Percentiles rank a stretch among this genome's conserved stretches.
Conservation (phyloP, 2,113 vertebrate genomes). For the Ahaetulla prasina region DNA sequence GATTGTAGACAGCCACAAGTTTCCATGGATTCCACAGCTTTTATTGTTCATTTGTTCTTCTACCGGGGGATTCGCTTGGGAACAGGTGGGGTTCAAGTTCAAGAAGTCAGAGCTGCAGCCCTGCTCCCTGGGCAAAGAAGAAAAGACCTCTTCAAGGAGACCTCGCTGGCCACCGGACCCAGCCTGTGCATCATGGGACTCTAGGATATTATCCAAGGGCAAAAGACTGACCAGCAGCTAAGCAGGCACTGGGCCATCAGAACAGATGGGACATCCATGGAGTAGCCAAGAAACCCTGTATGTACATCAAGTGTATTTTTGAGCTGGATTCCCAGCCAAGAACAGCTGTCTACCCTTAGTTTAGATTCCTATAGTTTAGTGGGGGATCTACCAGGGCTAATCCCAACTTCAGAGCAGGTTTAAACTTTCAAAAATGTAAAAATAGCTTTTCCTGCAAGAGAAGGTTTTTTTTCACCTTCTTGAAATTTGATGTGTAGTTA, state of each 20-base stretch:
- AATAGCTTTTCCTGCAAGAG: conserved; percentile 55
- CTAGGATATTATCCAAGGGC: conserved; percentile 52
- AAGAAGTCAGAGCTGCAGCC: conserved; percentile 2
- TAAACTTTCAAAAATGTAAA: conserved; percentile 67
- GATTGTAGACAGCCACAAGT: conserved; percentile 58
- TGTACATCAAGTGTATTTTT: conserved; percentile 61
- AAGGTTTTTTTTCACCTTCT: conserved; percentile 49
- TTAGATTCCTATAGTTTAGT: conserved; percentile 65
- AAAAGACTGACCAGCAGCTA: conserved; percentile 56
- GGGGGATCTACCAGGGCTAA: conserved; percentile 63
- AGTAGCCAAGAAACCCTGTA: conserved; percentile 61
- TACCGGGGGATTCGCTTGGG: neutral
- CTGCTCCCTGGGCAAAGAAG: neutral
- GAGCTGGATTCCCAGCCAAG: conserved; percentile 61
- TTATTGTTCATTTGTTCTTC: conserved; percentile 16
- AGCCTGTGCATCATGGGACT: conserved; percentile 32
- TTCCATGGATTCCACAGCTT: conserved; percentile 45
- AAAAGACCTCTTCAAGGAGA: conserved; percentile 40
- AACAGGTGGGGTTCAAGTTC: conserved; percentile 25
- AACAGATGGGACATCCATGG: conserved; percentile 66
- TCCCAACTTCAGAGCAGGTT: conserved; percentile 67
- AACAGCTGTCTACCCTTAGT: conserved; percentile 67
- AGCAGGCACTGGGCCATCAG: conserved; percentile 60
- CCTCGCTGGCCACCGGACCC: neutral
- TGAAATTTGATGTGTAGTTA: conserved; percentile 13